phyloP scores from a whole-genome alignment of 2,888 invertebrate species.

The Coronaproctus castanopsis region DNA sequence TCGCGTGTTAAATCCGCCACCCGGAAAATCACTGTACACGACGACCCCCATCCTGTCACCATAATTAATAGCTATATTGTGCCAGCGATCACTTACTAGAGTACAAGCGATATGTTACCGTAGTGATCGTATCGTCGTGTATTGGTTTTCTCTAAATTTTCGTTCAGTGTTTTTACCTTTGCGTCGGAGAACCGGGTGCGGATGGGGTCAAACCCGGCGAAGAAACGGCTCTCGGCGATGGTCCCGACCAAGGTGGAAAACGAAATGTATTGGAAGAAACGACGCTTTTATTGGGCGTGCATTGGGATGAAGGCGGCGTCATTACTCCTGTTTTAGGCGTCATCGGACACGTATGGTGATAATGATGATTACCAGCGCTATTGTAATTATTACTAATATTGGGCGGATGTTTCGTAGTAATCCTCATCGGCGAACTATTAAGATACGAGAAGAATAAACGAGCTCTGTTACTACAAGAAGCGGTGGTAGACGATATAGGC shows the following conservation, averaged over 20 bases:
- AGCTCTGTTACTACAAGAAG: conserved; percentile 3
- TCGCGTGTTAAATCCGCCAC: too few relatives aligned
- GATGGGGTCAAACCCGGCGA: conserved; percentile 30
- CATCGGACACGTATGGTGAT: neutral
- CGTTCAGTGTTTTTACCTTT: too few relatives aligned
- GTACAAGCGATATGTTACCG: too few relatives aligned
- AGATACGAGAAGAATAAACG: conserved; percentile 10
- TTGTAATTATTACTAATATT: too few relatives aligned
- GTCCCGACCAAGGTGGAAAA: conserved; percentile 23
- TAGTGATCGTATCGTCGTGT: too few relatives aligned
- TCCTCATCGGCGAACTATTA: conserved; percentile 9
- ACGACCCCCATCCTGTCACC: too few relatives aligned
- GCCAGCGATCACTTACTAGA: too few relatives aligned
- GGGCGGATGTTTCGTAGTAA: conserved; percentile 9
- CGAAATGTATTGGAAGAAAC: conserved; percentile 17
- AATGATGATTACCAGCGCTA: neutral
- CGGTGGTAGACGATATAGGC: neutral
- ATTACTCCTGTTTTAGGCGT: neutral
- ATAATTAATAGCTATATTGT: too few relatives aligned
- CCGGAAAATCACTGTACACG: too few relatives aligned
- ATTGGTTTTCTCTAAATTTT: too few relatives aligned
- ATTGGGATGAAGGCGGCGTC: neutral
- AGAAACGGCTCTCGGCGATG: conserved; percentile 28
- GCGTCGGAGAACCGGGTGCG: conserved; percentile 24
- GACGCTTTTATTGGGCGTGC: neutral